These are phyloP conservation scores for Pteronura brasiliensis DNA, from an alignment of 2,113 vertebrate species.

Conservation along the genomic window DNA sequence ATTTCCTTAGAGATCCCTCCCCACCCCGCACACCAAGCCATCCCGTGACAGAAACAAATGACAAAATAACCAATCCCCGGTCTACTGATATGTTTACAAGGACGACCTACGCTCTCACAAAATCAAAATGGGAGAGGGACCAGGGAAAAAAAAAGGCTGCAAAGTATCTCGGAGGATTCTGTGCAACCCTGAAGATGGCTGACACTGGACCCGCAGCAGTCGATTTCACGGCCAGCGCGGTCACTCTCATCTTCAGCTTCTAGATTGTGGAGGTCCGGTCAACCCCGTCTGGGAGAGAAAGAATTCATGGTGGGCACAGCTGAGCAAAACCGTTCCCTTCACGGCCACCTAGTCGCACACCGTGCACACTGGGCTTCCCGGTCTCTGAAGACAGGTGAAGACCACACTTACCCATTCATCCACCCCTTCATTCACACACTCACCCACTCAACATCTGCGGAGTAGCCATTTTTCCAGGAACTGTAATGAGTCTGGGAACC, in stretches of 20 bases:
- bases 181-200: constrained; percentile 74
- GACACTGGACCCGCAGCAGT: constrained; percentile 86
- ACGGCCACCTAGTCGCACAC: accelerated
- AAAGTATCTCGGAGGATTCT: constrained; percentile 79
- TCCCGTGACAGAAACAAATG: constrained; percentile 79
- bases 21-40: constrained; percentile 13
- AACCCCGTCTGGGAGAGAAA: constrained; percentile 89
- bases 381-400: not conserved
- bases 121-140: constrained; percentile 82
- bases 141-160: constrained; percentile 77
- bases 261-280: constrained; percentile 98
- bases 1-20: not conserved
- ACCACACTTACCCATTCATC: not conserved
- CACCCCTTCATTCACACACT: not conserved
- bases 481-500: not conserved
- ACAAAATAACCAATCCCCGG: constrained; percentile 79
- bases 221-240: constrained; percentile 83
- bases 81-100: constrained; percentile 84
- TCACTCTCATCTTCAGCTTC: constrained; percentile 81
- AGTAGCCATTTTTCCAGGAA: not conserved
- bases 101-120: constrained; percentile 85
- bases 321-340: not conserved
- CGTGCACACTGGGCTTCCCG: accelerated
- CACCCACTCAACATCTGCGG: not conserved
- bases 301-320: not conserved